Conservation (phyloP, 2,113 vertebrate genomes). For the Melanerpes formicivorus region DNA sequence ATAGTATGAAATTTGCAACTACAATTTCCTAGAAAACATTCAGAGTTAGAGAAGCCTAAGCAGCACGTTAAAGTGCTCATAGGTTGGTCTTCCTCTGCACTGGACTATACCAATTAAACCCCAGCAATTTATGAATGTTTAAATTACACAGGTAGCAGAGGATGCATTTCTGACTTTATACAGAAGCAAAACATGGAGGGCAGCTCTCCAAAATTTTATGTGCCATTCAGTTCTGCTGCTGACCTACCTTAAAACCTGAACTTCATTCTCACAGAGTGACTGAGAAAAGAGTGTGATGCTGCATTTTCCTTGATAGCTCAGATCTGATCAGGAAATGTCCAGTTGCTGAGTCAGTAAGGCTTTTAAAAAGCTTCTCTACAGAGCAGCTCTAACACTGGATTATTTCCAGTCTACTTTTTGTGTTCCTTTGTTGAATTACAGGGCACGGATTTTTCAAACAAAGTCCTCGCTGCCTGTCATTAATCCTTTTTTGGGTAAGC, state of each 20-base stretch:
- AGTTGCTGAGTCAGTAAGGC: conserved; percentile 61
- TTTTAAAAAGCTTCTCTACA: conserved; percentile 52
- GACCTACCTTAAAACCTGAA: conserved; percentile 22
- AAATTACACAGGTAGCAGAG: not conserved
- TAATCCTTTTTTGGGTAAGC: conserved; percentile 74
- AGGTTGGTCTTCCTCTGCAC: not conserved
- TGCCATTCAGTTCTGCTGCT: conserved; percentile 19
- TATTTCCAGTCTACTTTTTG: conserved; percentile 65
- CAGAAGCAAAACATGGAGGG: conserved; percentile 9
- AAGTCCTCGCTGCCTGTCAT: conserved; percentile 63
- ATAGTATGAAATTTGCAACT: not conserved
- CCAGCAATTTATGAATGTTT: not conserved
- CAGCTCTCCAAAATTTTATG: conserved; percentile 10
- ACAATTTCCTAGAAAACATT: not conserved
- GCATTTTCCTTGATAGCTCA: conserved; percentile 50
- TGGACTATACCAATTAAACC: not conserved
- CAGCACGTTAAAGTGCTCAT: not conserved
- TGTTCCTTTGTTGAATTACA: conserved; percentile 52
- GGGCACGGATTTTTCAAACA: conserved; percentile 69
- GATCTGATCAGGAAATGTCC: conserved; percentile 55
- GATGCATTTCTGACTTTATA: not conserved
- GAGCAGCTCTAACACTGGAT: conserved; percentile 55
- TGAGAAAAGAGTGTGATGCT: conserved; percentile 9
- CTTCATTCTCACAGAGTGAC: conserved; percentile 6
- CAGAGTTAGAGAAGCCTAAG: not conserved